Conservation (phyloP, 2,113 vertebrate genomes). For the Strix uralensis region DNA sequence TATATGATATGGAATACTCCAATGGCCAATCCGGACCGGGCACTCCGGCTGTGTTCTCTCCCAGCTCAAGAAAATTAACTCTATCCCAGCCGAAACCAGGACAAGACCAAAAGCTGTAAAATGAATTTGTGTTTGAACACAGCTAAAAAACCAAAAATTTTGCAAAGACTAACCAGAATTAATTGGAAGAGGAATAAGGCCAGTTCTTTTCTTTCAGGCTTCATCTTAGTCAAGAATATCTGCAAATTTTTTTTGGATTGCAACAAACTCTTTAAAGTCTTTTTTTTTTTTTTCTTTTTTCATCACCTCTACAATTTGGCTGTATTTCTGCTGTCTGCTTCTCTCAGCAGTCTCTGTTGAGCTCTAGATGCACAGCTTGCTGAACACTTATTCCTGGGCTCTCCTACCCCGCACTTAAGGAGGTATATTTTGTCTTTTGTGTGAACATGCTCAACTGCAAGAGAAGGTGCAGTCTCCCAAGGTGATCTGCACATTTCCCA, state of each 20-base stretch:
- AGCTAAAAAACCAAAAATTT: not conserved
- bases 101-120: not conserved
- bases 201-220: not conserved
- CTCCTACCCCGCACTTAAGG: no score
- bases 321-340: not conserved
- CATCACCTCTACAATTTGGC: not conserved
- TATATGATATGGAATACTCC: no score
- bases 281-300: not conserved
- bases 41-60: no score
- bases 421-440: not conserved
- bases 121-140: not conserved
- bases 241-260: not conserved
- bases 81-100: no score
- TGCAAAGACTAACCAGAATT: not conserved
- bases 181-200: not conserved
- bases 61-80: no score
- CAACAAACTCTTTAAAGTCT: not conserved
- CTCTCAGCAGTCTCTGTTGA: not conserved
- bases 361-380: not conserved
- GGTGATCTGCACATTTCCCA: not conserved
- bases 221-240: not conserved
- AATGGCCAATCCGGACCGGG: no score
- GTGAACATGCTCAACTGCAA: not conserved
- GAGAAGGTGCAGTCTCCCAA: not conserved
- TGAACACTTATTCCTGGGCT: not conserved